Evolutionary conservation across 1,140 invertebrate species (phyloP), one percentile per base, ranked within the genome.

Genomic region (Drosophila bocki): DNA sequence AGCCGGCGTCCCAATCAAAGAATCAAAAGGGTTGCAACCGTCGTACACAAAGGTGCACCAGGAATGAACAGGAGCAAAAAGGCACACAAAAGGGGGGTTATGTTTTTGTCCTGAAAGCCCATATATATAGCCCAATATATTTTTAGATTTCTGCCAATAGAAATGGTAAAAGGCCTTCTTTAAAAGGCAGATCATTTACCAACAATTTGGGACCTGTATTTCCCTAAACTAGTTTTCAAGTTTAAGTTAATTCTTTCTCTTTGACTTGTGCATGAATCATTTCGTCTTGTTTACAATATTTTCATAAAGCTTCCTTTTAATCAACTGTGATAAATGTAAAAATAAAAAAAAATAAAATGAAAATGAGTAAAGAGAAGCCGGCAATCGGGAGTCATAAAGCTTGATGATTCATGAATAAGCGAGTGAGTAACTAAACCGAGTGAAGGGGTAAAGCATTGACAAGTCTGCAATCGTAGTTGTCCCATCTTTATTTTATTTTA

Each of bases 381-480:
- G 17, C 50, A 53, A 53, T 53, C 50, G 50, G 19, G 48, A 32
- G 35, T 41, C 13, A 33, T 41, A 19, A 33, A 60, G 42, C n/a
- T 3, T 17, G 13, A 22, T 68, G 64, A 68, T 51, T 68, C 64
- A 68, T 33, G 29, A 48, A 62, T 39, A 62, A 51, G 29, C 37
- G 60, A 42, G 37, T 65, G 37, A 69, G 60, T 51, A 51, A 65
- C 29, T 42, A 29, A 42, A 29, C 15, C 19, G 26, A 64, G 11
- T 50, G 17, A 7, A 26, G 47, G 26, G 33, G 6, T 29, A 26
- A 26, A 61, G 39, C 39, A 22, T 62, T 17, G 56, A 61, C 42
- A 56, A 35, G 6, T 29, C 22, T 12, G 45, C 61, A 41, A 63
- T 44, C 44, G 19, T 29, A 29, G 26, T 22, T 53, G 8, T 17